Evolutionary conservation across 2,888 invertebrate species (phyloP), one percentile per base, ranked within the genome.

Genomic region (Anarsia innoxiella): DNA sequence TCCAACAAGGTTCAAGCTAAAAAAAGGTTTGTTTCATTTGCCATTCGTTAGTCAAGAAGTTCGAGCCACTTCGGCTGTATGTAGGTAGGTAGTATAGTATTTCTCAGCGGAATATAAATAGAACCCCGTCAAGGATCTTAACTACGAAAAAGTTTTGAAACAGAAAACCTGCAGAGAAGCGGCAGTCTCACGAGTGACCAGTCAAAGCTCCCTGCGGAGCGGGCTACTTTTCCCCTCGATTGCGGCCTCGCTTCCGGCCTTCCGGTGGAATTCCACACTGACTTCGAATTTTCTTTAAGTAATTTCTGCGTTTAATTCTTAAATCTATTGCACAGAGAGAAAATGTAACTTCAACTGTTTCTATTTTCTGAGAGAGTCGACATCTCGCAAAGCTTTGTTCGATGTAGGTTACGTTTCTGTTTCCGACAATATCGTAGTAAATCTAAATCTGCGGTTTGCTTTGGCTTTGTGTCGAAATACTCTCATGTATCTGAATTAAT

Each of bases 181-280:
- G 10, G 28, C 28, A 31, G 23, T 14, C 15, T 31, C 47, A 58
- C 66, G 63, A 67, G 53, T 66, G 70, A 60, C 59, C 61, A 64
- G 71, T 73, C 75, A 75, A 77, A 78, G 71, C 64, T 55, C 54
- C 54, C 55, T 42, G 37, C 56, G 55, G 14, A 25, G 25, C 11
- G 3, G 57, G 62, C 59, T 65, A 73, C 72, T 75, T 77, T 74
- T 74, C 67, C 64, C 65, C 63, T 68, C 70, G 61, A 72, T 68
- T 70, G 72, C 70, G 64, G 64, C 56, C 49, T 53, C 60, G 58
- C 58, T 72, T 74, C 73, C 75, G 66, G 57, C 60, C 58, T 61
- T 59, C 63, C 63, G 60, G 54, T 49, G 45, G 60, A 63, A 61
- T 63, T 61, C 59, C 51, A 58, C 59, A 58, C 60, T 62, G 56